Conservation (phyloP, 1,140 invertebrate species). For the Diachasma alloeum region DNA sequence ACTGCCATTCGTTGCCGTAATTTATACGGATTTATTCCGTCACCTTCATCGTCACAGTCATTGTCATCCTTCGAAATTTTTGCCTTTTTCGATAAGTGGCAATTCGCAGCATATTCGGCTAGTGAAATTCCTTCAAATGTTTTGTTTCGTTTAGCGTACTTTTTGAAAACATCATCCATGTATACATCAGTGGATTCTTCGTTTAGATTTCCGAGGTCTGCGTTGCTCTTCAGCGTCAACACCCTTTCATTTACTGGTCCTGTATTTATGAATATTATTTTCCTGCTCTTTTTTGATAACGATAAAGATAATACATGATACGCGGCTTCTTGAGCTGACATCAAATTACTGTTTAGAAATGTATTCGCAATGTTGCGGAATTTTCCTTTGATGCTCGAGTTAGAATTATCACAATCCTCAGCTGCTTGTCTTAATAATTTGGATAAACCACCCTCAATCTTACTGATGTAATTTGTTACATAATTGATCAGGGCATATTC, state of each 20-base stretch:
- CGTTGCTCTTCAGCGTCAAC: neutral
- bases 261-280: slow-evolving; percentile 11
- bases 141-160: neutral
- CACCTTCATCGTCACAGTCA: slow-evolving; percentile 7
- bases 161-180: neutral
- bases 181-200: neutral
- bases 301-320: slow-evolving; percentile 37
- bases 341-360: slow-evolving; percentile 43
- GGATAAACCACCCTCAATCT: slow-evolving; percentile 33
- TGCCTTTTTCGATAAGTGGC: neutral
- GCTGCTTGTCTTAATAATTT: slow-evolving; percentile 36
- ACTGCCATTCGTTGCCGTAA: neutral
- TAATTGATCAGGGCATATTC: no score
- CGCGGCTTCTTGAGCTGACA: slow-evolving; percentile 48
- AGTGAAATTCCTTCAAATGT: neutral
- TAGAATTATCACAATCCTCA: slow-evolving; percentile 29
- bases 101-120: slow-evolving; percentile 1
- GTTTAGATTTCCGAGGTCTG: neutral
- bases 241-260: neutral
- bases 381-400: slow-evolving; percentile 32
- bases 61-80: neutral
- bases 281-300: slow-evolving; percentile 28
- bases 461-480: no score
- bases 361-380: slow-evolving; percentile 39
- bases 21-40: neutral